These are phyloP conservation scores for Alfaro cultratus DNA, from an alignment of 2,797 vertebrate genomes.

Conservation along the genomic window DNA sequence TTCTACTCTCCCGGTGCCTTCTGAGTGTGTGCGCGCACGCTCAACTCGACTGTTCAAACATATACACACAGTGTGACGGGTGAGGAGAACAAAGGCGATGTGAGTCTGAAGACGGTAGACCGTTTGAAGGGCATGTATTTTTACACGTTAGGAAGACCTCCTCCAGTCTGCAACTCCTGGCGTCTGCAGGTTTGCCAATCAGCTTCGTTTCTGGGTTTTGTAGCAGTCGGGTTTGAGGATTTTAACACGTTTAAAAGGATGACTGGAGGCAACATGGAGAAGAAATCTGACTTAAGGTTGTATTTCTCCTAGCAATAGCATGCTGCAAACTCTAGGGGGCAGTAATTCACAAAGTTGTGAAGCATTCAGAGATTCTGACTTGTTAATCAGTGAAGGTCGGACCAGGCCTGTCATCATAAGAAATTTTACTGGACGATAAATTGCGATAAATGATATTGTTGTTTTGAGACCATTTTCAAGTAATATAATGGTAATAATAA, in stretches of 20 bases:
- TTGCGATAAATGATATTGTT: too few relatives aligned
- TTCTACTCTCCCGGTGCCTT: conserved; percentile 28
- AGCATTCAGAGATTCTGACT: background rate
- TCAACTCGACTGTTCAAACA: conserved; percentile 32
- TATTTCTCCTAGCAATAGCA: background rate
- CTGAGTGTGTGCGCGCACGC: conserved; percentile 9
- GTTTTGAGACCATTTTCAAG: too few relatives aligned
- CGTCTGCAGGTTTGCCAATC: conserved; percentile 48
- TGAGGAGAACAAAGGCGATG: conserved; percentile 43
- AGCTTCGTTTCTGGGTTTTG: background rate
- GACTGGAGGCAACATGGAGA: background rate
- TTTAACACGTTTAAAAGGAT: background rate
- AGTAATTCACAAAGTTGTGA: background rate
- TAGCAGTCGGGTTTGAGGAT: background rate
- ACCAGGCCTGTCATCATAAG: background rate
- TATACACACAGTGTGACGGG: conserved; percentile 17
- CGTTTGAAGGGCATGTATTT: conserved; percentile 56
- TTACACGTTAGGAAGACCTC: conserved; percentile 50
- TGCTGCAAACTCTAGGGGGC: background rate
- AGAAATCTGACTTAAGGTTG: background rate
- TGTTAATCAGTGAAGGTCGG: background rate
- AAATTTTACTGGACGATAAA: too few relatives aligned
- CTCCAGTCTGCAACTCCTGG: conserved; percentile 44
- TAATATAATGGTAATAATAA: too few relatives aligned
- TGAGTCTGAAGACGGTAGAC: background rate